phyloP scores from a whole-genome alignment of 2,888 invertebrate species.

The Pilophorus perplexus region DNA sequence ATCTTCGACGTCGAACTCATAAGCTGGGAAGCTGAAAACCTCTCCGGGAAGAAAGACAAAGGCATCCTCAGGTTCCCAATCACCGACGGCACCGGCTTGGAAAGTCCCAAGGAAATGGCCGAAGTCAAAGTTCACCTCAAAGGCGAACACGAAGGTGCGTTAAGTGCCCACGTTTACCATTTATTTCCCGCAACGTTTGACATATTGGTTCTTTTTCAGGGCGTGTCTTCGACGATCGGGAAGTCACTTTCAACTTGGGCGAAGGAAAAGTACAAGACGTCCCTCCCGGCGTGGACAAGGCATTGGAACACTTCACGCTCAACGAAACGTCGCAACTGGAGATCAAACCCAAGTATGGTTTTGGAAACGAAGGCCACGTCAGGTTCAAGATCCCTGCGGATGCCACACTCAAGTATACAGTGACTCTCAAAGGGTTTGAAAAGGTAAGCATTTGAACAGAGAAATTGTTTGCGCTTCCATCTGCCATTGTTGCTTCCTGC shows the following conservation, averaged over 20 bases:
- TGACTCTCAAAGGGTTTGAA: constrained; percentile 81
- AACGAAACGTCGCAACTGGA: constrained; percentile 74
- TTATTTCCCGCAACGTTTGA: background rate
- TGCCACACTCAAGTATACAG: constrained; percentile 73
- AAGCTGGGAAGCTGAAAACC: constrained; percentile 83
- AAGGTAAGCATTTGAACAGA: constrained; percentile 56
- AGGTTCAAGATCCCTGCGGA: constrained; percentile 74
- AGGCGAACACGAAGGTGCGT: constrained; percentile 55
- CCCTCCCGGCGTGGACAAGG: constrained; percentile 77
- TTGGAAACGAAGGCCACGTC: constrained; percentile 67
- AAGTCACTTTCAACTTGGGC: constrained; percentile 78
- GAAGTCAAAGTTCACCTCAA: constrained; percentile 74
- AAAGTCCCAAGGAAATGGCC: constrained; percentile 77
- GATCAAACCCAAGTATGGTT: constrained; percentile 76
- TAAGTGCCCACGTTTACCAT: background rate
- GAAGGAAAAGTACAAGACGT: constrained; percentile 76
- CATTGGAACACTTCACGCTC: constrained; percentile 74
- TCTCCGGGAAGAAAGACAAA: constrained; percentile 79
- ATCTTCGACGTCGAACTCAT: constrained; percentile 89
- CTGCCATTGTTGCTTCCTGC: background rate
- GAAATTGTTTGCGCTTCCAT: background rate
- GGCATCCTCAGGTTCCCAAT: constrained; percentile 74
- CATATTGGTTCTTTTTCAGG: no score
- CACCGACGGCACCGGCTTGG: constrained; percentile 66
- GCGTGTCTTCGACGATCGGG: constrained; percentile 72